phyloP scores from a whole-genome alignment of 2,797 vertebrate species.

The Furcifer pardalis region DNA sequence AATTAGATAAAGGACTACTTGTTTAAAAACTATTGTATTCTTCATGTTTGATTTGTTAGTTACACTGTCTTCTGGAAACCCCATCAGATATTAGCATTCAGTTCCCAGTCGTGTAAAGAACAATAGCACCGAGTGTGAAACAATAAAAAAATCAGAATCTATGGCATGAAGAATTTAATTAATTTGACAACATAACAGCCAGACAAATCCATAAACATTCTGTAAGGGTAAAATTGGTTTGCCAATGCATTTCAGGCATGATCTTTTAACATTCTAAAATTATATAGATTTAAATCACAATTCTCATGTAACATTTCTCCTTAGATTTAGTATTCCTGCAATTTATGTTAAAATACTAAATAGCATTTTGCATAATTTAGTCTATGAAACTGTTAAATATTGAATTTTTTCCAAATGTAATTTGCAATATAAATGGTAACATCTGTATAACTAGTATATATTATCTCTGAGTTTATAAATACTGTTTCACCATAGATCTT shows the following conservation, averaged over 20 bases:
- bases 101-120: not conserved
- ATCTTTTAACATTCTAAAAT: not conserved
- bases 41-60: not conserved
- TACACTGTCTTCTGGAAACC: slow-evolving; percentile 25
- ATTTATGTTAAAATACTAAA: not conserved
- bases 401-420: not conserved
- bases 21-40: slow-evolving; percentile 8
- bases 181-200: slow-evolving; percentile 25
- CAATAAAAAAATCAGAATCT: slow-evolving; percentile 38
- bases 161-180: slow-evolving; percentile 21
- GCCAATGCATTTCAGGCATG: not conserved
- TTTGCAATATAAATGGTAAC: slow-evolving; percentile 5
- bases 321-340: slow-evolving; percentile 29
- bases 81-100: slow-evolving; percentile 3
- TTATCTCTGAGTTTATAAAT: slow-evolving; percentile 32
- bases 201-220: slow-evolving; percentile 21
- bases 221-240: slow-evolving; percentile 19
- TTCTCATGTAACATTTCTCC: not conserved
- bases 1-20: not conserved
- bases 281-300: slow-evolving; percentile 16
- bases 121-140: not conserved
- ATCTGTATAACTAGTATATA: not conserved
- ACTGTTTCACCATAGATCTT: not conserved
- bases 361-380: slow-evolving; percentile 27
- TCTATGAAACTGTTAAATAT: slow-evolving; percentile 31